Base-by-base conservation (phyloP, 1,140 invertebrate species). In the Triops longicaudatus region DNA sequence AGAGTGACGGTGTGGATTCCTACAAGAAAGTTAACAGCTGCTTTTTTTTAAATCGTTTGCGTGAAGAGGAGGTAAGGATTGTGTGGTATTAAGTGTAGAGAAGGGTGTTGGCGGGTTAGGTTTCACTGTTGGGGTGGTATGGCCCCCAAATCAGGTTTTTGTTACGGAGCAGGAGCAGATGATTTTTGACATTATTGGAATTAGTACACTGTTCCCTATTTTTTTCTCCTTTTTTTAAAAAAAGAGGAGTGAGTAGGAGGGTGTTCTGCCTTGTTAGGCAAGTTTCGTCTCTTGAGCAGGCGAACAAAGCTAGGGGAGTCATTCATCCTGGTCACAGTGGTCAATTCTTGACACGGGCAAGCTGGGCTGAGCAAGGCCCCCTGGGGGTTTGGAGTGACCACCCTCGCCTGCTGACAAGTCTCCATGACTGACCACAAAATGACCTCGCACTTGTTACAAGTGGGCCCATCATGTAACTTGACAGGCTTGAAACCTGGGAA, bases 401-500 rank as follows among this genome's bases (percentile, higher is more conserved):
- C 50, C 50, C 50, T 63, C 50, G 50, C 50, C 50, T 63, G 50
- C 50, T 63, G 50, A 63, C 50, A 63, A 63, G 50, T 63, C 50
- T 63, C 50, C 50, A 63, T 63, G 50, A 63, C 50, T 63, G 50
- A 63, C 50, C 50, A 63, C 50, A 63, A 63, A 63, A 63, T 63
- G 50, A 63, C 50, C 50, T 63, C 50, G 50, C 50, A 63, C 50
- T 63, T 63, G 50, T 63, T 63, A 63, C 50, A 63, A 63, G 50
- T 63, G 50, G 50, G 50, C 50, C 50, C 50, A 63, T 63, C 50
- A 63, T 63, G 50, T 63, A 63, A 63, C 50, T 63, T 63, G 50
- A 63, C 50, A 63, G n/a, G 50, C 50, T 63, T 63, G 50, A 63
- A 63, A 63, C 50, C 50, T 63, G 50, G 50, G 10, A 63, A 63